Evolutionary conservation across 1,140 invertebrate genomes (phyloP).

Genomic region (Sitodiplosis mosellana): DNA sequence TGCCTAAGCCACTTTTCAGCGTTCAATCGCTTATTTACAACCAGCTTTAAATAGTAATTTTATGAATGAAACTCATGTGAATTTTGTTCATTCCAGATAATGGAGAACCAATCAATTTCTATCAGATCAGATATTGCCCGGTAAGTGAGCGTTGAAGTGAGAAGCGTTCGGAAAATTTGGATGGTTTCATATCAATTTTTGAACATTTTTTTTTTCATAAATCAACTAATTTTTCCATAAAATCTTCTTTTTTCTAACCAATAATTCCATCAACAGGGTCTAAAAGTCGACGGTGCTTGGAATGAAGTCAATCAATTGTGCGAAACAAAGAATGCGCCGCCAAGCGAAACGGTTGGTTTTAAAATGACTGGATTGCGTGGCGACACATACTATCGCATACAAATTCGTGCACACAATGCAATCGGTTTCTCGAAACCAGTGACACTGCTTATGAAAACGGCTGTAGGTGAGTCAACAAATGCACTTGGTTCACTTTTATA

Average conservation of each 20-base stretch:
- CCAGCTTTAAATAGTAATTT: too few species aligned
- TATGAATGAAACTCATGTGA: too few species aligned
- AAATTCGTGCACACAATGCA: conserved; percentile 65
- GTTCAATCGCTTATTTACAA: too few species aligned
- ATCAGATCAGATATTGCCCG: conserved; percentile 59
- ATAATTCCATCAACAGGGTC: conserved; percentile 24
- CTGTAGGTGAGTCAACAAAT: conserved; percentile 54
- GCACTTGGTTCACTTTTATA: conserved; percentile 24
- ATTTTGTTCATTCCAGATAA: too few species aligned
- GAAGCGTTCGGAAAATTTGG: neutral
- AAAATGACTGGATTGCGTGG: conserved; percentile 46
- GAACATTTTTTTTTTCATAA: neutral
- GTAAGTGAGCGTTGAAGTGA: conserved; percentile 31
- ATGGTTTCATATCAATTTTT: neutral
- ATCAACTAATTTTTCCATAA: neutral
- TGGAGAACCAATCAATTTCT: conserved; percentile 69
- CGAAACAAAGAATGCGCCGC: conserved; percentile 28
- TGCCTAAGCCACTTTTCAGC: too few species aligned
- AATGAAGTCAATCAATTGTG: conserved; percentile 36
- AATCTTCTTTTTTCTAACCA: neutral
- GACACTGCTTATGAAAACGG: conserved; percentile 58
- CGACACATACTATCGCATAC: conserved; percentile 62
- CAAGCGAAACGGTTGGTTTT: conserved; percentile 34
- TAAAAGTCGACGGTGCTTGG: conserved; percentile 41
- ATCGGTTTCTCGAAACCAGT: conserved; percentile 62